phyloP scores from a whole-genome alignment of 2,113 vertebrate species.

The Apodemus sylvaticus region DNA sequence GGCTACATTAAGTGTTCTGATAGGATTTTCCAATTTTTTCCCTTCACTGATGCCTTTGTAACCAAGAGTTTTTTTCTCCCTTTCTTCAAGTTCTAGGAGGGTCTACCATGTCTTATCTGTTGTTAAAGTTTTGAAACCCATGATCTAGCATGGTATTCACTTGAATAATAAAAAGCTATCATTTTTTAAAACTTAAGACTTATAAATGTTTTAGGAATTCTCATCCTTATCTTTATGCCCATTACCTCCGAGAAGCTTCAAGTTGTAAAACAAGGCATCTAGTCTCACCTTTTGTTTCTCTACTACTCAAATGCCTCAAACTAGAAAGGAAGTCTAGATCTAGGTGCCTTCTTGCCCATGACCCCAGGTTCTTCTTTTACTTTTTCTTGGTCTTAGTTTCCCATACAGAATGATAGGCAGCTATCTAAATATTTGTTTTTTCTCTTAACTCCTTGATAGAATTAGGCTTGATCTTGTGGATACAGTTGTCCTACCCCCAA shows the following conservation, averaged over 20 bases:
- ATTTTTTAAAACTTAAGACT: constrained; percentile 7
- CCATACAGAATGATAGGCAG: not conserved
- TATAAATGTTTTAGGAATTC: not conserved
- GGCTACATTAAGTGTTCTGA: not conserved
- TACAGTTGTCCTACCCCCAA: not conserved
- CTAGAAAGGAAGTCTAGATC: not conserved
- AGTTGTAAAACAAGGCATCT: not conserved
- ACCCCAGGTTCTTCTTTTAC: not conserved
- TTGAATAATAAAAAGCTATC: not conserved
- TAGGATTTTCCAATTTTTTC: constrained; percentile 9
- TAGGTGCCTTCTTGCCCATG: not conserved
- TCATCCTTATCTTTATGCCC: constrained; percentile 38
- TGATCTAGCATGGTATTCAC: not conserved
- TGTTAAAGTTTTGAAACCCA: not conserved
- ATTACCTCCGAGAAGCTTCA: not conserved
- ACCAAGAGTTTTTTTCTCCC: not conserved
- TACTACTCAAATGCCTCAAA: not conserved
- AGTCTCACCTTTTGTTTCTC: constrained; percentile 1
- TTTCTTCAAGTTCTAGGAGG: not conserved
- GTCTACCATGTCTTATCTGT: not conserved
- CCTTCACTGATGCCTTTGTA: not conserved
- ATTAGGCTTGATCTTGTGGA: not conserved
- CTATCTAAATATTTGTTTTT: constrained; percentile 20
- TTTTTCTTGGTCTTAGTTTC: constrained; percentile 38
- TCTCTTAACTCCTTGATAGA: not conserved